These are phyloP conservation scores for Phengaris alcon DNA, from an alignment of 2,888 invertebrate species.

Conservation along the genomic window DNA sequence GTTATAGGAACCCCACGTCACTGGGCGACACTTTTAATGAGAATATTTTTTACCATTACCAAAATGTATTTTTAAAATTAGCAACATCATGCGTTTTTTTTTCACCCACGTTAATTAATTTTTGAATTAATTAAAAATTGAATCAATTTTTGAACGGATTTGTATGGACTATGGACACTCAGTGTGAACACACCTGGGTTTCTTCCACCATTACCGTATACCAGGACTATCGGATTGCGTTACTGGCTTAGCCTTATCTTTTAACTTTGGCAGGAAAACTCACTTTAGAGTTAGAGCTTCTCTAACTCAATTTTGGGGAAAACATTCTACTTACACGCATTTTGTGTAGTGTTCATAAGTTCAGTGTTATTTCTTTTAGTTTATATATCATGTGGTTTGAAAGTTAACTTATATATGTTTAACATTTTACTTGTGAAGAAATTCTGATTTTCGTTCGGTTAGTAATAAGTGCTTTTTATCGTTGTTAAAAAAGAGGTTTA, in stretches of 20 bases:
- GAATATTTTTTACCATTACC: too few species aligned
- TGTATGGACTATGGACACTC: neutral
- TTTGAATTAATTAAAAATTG: too few species aligned
- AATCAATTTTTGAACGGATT: neutral
- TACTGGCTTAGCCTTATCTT: constrained; percentile 20
- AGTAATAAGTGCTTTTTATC: too few species aligned
- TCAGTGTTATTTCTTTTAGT: neutral
- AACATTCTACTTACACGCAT: constrained; percentile 3
- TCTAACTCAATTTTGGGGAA: neutral
- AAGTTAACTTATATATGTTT: neutral
- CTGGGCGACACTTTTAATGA: too few species aligned
- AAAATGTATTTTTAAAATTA: too few species aligned
- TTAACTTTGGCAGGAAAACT: constrained; percentile 17
- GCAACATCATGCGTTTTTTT: too few species aligned
- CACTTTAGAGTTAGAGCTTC: constrained; percentile 6
- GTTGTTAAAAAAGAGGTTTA: too few species aligned
- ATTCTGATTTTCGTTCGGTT: too few species aligned
- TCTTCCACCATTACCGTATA: constrained; percentile 10
- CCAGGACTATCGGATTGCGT: constrained; percentile 15
- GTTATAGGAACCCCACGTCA: too few species aligned
- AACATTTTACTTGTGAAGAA: too few species aligned
- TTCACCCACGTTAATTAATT: too few species aligned
- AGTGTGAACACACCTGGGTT: neutral
- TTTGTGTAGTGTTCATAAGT: neutral
- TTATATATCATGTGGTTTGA: neutral